phyloP scores from a whole-genome alignment of 2,797 vertebrate genomes.

The Naso thynnoides region DNA sequence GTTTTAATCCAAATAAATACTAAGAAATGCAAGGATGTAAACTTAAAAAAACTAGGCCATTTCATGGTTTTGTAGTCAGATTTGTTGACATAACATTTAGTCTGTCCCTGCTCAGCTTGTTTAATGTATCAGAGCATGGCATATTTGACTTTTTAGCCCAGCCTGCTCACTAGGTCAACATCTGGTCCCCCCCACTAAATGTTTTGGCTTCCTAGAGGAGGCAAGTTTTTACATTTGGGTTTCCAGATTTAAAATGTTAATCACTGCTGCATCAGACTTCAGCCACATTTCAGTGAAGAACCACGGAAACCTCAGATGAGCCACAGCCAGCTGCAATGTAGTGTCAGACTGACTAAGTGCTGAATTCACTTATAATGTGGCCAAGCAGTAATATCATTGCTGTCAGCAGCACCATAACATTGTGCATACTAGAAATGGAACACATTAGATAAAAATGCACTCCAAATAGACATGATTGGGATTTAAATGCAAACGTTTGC shows the following conservation, averaged over 20 bases:
- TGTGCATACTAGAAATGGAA: not conserved
- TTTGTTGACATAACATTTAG: slow-evolving; percentile 9
- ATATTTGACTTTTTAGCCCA: not conserved
- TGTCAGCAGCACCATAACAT: not conserved
- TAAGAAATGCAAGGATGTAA: slow-evolving; percentile 8
- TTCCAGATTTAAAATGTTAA: slow-evolving; percentile 38
- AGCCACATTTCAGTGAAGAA: slow-evolving; percentile 7
- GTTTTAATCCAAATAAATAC: slow-evolving; percentile 37
- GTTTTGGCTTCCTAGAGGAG: slow-evolving; percentile 15
- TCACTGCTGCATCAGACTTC: slow-evolving; percentile 11
- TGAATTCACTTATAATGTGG: slow-evolving; percentile 7
- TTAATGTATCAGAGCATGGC: slow-evolving; percentile 1
- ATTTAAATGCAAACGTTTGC: not conserved
- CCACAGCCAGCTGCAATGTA: slow-evolving; percentile 20
- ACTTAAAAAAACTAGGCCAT: slow-evolving; percentile 8
- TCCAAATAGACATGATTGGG: not conserved
- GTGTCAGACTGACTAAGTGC: not conserved
- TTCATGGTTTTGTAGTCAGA: slow-evolving; percentile 34
- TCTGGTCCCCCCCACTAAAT: slow-evolving; percentile 32
- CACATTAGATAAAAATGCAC: not conserved
- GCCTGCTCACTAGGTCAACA: slow-evolving; percentile 7
- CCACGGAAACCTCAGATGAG: slow-evolving; percentile 12
- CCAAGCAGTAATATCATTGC: slow-evolving; percentile 6
- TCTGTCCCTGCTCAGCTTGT: slow-evolving; percentile 7
- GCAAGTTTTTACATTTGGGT: slow-evolving; percentile 15